Base-by-base conservation (phyloP, 1,140 invertebrate species). In the Capitella teleta region DNA sequence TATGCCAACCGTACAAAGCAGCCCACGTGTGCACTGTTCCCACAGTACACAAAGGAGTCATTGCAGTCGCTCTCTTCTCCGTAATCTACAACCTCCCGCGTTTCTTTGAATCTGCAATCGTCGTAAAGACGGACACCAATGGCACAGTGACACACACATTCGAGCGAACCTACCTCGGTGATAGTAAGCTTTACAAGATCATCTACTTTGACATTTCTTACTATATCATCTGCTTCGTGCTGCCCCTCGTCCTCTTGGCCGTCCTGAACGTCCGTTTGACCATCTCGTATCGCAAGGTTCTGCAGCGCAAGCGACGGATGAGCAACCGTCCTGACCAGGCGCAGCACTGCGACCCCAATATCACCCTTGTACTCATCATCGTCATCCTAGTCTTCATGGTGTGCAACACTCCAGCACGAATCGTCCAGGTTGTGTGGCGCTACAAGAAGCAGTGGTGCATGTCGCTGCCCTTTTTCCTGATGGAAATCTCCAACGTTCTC, bases 341-440 rank as follows among this genome's bases (percentile, higher is more conserved):
- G n/a, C 3, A 28, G 26, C 18, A 30, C 19, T 21, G 21, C 5
- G 51, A 53, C 19, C 51, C 28, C 16, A 49, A 49, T 38, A 49
- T 53, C 47, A 53, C 46, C 10, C 41, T 52, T 21, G 50, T 52
- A n/a, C 26, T 52, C 25, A 52, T 53, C 46, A 32, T 49, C 45
- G 51, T 47, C 14, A 19, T 52, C 14, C 14, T 47, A 16, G 45
- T 52, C 5, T 52, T 47, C 45, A 28, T 47, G 18, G 18, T 47
- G 16, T 53, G 51, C 38, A 53, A 49, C 34, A 24, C 30, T 18
- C 46, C 51, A 3, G 46, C 46, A 10, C 38, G 46, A 32, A 41
- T 53, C 18, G 45, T 49, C 23, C 47, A 47, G 36, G 21, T 51
- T 16, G 5, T 51, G 14, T 42, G 37, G 37, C 6, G 8, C 19